Conservation (phyloP, 2,888 invertebrate genomes). For the Thereva nobilitata region DNA sequence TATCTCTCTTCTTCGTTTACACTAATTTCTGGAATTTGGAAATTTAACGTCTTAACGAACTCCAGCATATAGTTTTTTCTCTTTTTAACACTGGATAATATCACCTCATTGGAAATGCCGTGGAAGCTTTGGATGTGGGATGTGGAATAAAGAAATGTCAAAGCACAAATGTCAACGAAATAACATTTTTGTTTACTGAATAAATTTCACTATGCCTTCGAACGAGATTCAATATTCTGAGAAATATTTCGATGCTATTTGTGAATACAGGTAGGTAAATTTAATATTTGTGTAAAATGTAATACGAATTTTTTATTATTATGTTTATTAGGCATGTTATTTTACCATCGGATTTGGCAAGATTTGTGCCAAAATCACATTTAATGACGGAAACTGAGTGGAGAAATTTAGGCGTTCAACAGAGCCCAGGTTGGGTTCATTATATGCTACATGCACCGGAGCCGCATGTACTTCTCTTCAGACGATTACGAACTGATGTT, state of each 20-base stretch:
- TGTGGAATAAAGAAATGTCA: no score
- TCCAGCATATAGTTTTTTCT: no score
- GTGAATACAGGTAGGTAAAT: slow-evolving; percentile 77
- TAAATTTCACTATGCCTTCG: slow-evolving; percentile 64
- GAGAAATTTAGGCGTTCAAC: slow-evolving; percentile 92
- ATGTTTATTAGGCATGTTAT: slow-evolving; percentile 79
- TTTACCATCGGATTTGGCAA: slow-evolving; percentile 81
- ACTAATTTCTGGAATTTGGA: no score
- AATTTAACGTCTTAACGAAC: no score
- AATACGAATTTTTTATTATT: no score
- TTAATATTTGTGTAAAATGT: no score
- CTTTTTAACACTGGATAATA: no score
- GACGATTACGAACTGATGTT: slow-evolving; percentile 59
- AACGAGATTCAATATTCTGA: slow-evolving; percentile 92
- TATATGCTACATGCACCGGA: slow-evolving; percentile 83
- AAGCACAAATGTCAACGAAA: background rate
- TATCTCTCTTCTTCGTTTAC: no score
- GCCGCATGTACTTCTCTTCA: slow-evolving; percentile 83
- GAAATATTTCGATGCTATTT: slow-evolving; percentile 83
- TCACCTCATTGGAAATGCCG: no score
- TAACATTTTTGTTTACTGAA: background rate
- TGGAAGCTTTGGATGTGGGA: no score
- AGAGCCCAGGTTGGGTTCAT: slow-evolving; percentile 80
- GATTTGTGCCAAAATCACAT: slow-evolving; percentile 84
- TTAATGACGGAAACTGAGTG: slow-evolving; percentile 94